Base-by-base conservation (phyloP, 2,888 invertebrate genomes). In the Blastobasis adustella region DNA sequence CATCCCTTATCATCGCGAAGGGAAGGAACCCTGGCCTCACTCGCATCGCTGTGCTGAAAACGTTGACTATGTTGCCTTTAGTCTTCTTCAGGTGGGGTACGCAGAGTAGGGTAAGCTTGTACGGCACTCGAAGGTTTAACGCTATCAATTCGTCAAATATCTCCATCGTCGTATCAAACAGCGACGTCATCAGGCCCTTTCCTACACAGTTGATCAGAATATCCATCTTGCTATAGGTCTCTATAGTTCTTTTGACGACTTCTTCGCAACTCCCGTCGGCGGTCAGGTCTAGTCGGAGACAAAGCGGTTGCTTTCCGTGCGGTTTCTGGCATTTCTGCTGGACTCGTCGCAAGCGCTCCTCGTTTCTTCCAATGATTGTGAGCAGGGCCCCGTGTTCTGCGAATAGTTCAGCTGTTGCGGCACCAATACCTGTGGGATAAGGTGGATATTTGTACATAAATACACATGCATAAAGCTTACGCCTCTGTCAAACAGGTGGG, bases 121-220 rank as follows among this genome's bases (percentile, higher is more conserved):
- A 94, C 0, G 94, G 80, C 0, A 93, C 90, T 60, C 95, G 90
- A 0, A 96, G 92, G 73, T 98, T 98, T 4, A 93, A 90, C 61
- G 94, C 93, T 85, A 98, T 94, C 52, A 95, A 79, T 52, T 92
- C 89, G 70, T 98, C 97, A 69, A 92, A 97, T 57, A 94, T 93
- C 42, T 93, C 93, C 51, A 97, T 70, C 0, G 94, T 93, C 48
- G 90, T 92, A 74, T 97, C 96, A 62, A 96, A 95, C 5, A 91
- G 83, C 0, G 96, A 97, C 7, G 78, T 82, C 57, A 92, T 5
- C 4, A 10, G 10, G 0, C 45, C 46, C 45, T 51, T 71, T 0
- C 96, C 97, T 10, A 97, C 97, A 82, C 93, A 94, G 71, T 97
- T 96, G 0, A 96, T 89, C 38, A 95, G 72, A 10, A 95, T 90